phyloP scores from a whole-genome alignment of 2,797 vertebrate species.

The Crypturellus tataupa region DNA sequence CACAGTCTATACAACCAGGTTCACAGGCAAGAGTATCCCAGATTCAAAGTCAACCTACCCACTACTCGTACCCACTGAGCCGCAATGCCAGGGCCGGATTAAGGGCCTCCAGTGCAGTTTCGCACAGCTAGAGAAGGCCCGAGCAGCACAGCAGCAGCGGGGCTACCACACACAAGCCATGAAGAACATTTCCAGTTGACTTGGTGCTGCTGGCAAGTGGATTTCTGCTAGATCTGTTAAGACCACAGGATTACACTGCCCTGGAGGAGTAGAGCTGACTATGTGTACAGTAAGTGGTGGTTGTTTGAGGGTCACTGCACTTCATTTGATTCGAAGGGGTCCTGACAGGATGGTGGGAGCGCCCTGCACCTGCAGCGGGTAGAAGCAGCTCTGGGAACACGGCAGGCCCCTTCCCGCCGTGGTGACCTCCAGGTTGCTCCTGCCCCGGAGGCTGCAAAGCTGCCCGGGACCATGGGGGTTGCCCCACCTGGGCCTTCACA shows the following conservation, averaged over 20 bases:
- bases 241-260: not conserved
- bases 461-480: not conserved
- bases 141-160: fast-evolving
- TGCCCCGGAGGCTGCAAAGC: not conserved
- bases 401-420: not conserved
- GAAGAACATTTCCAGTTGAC: not conserved
- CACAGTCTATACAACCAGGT: no score
- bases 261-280: not conserved
- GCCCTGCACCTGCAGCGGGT: not conserved
- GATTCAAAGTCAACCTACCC: no score
- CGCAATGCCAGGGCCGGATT: no score
- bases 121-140: not conserved
- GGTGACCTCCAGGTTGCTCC: not conserved
- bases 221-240: not conserved
- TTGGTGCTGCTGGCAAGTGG: not conserved
- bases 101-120: no score
- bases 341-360: not conserved
- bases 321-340: not conserved
- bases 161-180: not conserved
- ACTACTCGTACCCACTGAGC: no score
- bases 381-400: not conserved
- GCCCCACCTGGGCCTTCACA: not conserved
- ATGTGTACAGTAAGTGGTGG: not conserved
- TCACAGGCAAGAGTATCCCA: no score
- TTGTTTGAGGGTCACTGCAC: not conserved